These are phyloP conservation scores for Nomada fucata DNA, from an alignment of 2,888 invertebrate genomes.

Conservation along the genomic window DNA sequence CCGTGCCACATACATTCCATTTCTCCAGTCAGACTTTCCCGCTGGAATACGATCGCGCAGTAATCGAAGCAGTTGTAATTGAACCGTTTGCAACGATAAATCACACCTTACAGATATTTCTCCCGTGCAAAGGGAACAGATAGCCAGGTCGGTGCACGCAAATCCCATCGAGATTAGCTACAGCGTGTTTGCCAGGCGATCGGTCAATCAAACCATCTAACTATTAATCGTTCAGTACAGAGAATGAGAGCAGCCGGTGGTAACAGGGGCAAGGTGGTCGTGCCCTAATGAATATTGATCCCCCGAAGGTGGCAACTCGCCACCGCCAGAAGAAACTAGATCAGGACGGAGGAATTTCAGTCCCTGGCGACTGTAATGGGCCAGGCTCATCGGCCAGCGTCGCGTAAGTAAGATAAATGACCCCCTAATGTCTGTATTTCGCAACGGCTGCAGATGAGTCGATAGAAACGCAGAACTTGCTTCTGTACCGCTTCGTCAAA, in stretches of 20 bases:
- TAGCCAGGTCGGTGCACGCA: not conserved
- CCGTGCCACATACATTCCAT: too few species aligned
- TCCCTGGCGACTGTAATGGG: slow-evolving; percentile 76
- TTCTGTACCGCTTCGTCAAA: slow-evolving; percentile 49
- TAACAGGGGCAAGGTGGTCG: slow-evolving; percentile 20
- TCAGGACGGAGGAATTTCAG: slow-evolving; percentile 76
- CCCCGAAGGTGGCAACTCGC: slow-evolving; percentile 50
- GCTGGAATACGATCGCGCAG: too few species aligned
- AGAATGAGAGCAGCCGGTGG: slow-evolving; percentile 15
- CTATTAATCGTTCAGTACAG: slow-evolving; percentile 53
- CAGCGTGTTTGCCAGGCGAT: slow-evolving; percentile 47
- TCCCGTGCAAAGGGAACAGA: slow-evolving; percentile 19
- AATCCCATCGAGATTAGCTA: slow-evolving; percentile 44
- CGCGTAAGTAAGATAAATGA: slow-evolving; percentile 82
- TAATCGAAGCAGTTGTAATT: not conserved
- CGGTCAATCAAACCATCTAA: slow-evolving; percentile 65
- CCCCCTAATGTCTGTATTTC: slow-evolving; percentile 76
- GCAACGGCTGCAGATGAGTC: slow-evolving; percentile 68
- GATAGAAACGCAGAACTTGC: slow-evolving; percentile 59
- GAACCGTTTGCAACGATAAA: not conserved
- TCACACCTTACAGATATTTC: slow-evolving; percentile 24
- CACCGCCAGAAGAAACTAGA: slow-evolving; percentile 69
- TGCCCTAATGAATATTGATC: slow-evolving; percentile 72
- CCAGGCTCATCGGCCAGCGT: slow-evolving; percentile 76
- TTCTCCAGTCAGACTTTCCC: too few species aligned